Percentiles rank a stretch among this genome's conserved stretches.
Evolutionary conservation across 1,140 invertebrate species (phyloP).

Genomic region (Drosophila tristis): DNA sequence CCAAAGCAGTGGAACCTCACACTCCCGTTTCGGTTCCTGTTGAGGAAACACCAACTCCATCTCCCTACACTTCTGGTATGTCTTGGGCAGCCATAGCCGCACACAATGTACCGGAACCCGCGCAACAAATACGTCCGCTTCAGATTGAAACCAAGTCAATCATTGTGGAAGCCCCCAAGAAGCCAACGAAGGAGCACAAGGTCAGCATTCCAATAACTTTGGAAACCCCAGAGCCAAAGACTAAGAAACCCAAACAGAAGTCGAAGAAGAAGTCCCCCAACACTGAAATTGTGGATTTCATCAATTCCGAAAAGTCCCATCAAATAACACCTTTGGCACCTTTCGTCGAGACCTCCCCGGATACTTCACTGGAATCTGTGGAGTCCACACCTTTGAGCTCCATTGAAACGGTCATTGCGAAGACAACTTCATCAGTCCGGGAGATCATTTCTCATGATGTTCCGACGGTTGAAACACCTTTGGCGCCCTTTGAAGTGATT

Average conservation of each 20-base stretch:
- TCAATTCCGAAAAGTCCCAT: slow-evolving; percentile 58
- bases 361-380: neutral
- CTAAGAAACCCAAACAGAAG: slow-evolving; percentile 73
- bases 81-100: slow-evolving; percentile 80
- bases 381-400: neutral
- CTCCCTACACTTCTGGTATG: slow-evolving; percentile 54
- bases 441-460: no score
- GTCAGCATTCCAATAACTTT: slow-evolving; percentile 56
- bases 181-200: slow-evolving; percentile 23
- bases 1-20: neutral
- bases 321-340: slow-evolving; percentile 11
- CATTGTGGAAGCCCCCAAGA: slow-evolving; percentile 10
- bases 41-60: slow-evolving; percentile 10
- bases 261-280: slow-evolving; percentile 52
- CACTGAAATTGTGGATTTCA: slow-evolving; percentile 54
- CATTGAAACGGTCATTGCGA: neutral
- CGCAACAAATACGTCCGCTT: slow-evolving; percentile 67
- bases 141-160: slow-evolving; percentile 36
- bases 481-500: slow-evolving; percentile 15
- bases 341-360: slow-evolving; percentile 1
- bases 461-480: slow-evolving; percentile 1
- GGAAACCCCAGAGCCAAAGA: slow-evolving; percentile 52
- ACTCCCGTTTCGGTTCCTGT: neutral
- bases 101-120: slow-evolving; percentile 77
- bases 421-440: neutral